Evolutionary conservation across 2,113 vertebrate species (phyloP).

Genomic region (Alligator mississippiensis): DNA sequence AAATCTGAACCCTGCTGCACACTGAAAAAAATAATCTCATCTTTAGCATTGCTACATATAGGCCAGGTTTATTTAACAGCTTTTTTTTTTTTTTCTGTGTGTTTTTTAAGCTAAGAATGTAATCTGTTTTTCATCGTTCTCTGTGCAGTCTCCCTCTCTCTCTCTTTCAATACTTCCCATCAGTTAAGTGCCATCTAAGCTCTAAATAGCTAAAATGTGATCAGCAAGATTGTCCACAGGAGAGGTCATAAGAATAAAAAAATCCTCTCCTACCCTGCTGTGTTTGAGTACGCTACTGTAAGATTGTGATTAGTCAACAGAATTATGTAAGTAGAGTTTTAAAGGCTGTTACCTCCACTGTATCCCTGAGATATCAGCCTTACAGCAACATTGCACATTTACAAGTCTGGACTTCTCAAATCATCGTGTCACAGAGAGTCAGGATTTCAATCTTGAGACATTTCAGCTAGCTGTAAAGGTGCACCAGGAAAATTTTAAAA

Average conservation of each 20-base stretch:
- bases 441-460: neutral
- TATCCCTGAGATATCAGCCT: neutral
- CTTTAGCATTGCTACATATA: neutral
- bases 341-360: neutral
- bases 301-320: neutral
- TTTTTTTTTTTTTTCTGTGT: neutral
- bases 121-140: neutral
- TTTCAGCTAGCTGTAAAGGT: neutral
- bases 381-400: neutral
- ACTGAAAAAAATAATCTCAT: neutral
- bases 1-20: neutral
- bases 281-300: neutral
- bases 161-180: neutral
- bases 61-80: neutral
- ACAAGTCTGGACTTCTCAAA: neutral
- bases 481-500: neutral
- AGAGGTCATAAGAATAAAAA: neutral
- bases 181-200: neutral
- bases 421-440: neutral
- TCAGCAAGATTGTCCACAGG: neutral
- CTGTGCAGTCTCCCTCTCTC: neutral
- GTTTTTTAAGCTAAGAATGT: neutral
- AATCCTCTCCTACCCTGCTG: neutral
- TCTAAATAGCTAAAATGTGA: neutral
- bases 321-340: neutral